A percentile compares a stretch with the other conserved stretches of the same genome.
These are phyloP conservation scores for Cyanoramphus novaezelandiae DNA, from an alignment of 2,113 vertebrate species.

Conservation along the genomic window DNA sequence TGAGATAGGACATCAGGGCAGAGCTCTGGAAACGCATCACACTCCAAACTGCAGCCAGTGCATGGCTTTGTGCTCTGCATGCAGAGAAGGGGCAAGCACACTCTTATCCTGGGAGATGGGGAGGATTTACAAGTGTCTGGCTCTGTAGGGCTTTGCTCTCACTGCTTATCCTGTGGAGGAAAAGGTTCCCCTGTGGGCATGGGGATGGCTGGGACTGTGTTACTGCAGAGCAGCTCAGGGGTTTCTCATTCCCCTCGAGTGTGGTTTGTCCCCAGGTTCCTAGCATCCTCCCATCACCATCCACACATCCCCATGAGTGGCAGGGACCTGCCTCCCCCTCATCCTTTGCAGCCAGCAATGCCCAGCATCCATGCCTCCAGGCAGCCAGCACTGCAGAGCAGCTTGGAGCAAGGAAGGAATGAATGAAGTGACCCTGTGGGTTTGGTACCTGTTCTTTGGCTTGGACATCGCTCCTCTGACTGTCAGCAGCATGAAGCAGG, in stretches of 20 bases:
- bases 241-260: not conserved
- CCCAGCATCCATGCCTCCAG: not conserved
- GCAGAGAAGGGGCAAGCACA: not conserved
- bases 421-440: not conserved
- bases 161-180: not conserved
- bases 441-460: not conserved
- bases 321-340: not conserved
- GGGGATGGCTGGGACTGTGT: not conserved
- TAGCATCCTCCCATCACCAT: not conserved
- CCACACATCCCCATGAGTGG: rapidly evolving
- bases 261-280: not conserved
- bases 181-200: not conserved
- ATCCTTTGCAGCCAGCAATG: not conserved
- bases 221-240: not conserved
- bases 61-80: rapidly evolving
- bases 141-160: not conserved
- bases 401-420: not conserved
- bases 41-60: not conserved
- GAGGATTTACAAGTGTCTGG: not conserved
- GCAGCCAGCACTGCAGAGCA: not conserved
- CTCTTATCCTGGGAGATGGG: too few relatives aligned
- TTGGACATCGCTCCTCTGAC: rapidly evolving
- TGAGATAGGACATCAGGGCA: not conserved
- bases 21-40: not conserved
- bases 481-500: not conserved